Conservation (phyloP, 2,888 invertebrate genomes). For the Amphipyra tragopoginis region DNA sequence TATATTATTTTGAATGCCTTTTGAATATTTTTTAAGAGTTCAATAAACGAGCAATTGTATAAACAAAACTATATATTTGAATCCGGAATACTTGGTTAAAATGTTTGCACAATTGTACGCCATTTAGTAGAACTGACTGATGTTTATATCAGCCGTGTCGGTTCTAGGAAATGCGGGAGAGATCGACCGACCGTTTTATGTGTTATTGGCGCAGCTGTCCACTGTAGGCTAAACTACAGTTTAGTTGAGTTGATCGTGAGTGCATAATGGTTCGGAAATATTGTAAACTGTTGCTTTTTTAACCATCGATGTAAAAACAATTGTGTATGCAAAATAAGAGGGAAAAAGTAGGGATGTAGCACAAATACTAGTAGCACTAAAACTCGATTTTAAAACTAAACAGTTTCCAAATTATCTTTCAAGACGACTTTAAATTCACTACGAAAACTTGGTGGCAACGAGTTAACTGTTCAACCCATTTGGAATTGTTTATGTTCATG, state of each 20-base stretch:
- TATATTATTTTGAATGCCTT: too few relatives aligned
- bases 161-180: constrained; percentile 18
- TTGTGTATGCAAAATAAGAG: neutral
- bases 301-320: neutral
- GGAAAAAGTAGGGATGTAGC: neutral
- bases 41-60: too few relatives aligned
- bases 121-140: constrained; percentile 12
- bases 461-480: constrained; percentile 5
- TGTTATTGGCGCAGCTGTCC: constrained; percentile 19
- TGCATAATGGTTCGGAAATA: neutral
- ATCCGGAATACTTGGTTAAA: constrained; percentile 14
- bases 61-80: too few relatives aligned
- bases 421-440: constrained; percentile 5
- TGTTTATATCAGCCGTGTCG: constrained; percentile 20
- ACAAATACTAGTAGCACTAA: neutral
- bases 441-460: constrained; percentile 10
- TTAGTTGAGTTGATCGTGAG: neutral
- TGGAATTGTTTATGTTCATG: constrained; percentile 4
- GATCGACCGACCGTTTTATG: constrained; percentile 2
- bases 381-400: constrained; percentile 7
- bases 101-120: constrained; percentile 16
- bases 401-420: constrained; percentile 4
- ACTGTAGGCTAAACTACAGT: neutral
- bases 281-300: neutral
- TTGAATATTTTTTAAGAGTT: too few relatives aligned